Percentiles rank a stretch among this genome's conserved stretches.
phyloP scores from a whole-genome alignment of 2,113 vertebrate species.

The Podocnemis expansa region DNA sequence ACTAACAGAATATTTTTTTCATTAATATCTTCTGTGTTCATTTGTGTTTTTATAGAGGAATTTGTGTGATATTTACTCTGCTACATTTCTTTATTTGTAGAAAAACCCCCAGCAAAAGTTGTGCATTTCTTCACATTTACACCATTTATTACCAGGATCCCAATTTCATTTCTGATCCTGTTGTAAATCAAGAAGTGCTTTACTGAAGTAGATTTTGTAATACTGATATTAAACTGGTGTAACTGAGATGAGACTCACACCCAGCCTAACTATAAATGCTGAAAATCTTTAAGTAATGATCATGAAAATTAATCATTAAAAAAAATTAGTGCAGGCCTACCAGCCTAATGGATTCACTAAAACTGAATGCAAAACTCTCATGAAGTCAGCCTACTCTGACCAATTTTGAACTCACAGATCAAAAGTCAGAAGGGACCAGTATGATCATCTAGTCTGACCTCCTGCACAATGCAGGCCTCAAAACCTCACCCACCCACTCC shows the following conservation, averaged over 20 bases:
- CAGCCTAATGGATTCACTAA: background rate
- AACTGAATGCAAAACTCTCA: background rate
- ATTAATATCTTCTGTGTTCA: background rate
- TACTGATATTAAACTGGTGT: background rate
- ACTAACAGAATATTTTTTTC: background rate
- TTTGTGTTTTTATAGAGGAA: background rate
- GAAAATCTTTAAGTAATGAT: background rate
- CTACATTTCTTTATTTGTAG: background rate
- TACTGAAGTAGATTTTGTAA: background rate
- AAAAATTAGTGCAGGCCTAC: background rate
- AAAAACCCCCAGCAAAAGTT: background rate
- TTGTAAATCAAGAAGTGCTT: background rate
- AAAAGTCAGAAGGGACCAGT: too few relatives aligned
- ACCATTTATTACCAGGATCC: background rate
- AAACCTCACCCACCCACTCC: too few relatives aligned
- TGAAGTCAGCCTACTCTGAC: background rate
- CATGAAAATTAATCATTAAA: background rate
- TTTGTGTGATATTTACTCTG: background rate
- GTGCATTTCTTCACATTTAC: fast-evolving
- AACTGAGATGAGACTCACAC: background rate
- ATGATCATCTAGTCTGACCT: too few relatives aligned
- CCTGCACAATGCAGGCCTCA: too few relatives aligned
- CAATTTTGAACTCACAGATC: background rate
- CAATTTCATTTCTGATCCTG: background rate
- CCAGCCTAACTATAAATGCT: background rate